Evolutionary conservation across 2,797 vertebrate genomes (phyloP).

Genomic region (Liparis tanakae): DNA sequence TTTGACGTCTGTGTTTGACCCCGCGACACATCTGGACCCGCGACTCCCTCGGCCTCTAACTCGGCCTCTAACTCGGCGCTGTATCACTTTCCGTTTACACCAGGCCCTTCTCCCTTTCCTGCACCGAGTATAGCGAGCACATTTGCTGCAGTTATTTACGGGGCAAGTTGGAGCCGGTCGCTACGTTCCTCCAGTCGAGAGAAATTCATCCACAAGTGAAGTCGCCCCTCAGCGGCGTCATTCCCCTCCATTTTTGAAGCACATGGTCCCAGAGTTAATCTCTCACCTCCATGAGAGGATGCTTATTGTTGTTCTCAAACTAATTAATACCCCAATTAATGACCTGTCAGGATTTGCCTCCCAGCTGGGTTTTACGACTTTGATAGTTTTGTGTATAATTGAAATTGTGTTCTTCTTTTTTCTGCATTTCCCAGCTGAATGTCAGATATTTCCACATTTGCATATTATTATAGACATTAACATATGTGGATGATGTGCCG

Average conservation of each 20-base stretch:
- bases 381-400: conserved; percentile 35
- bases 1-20: conserved; percentile 52
- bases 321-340: conserved; percentile 75
- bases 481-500: conserved; percentile 14
- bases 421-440: conserved; percentile 23
- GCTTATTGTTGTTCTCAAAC: conserved; percentile 72
- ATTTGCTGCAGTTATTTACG: conserved; percentile 77
- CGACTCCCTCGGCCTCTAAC: conserved; percentile 26
- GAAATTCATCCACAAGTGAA: conserved; percentile 31
- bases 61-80: conserved; percentile 35
- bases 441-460: conserved; percentile 23
- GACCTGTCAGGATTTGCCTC: conserved; percentile 68
- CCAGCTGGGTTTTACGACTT: conserved; percentile 49
- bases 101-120: conserved; percentile 58
- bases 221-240: conserved; percentile 45
- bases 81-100: conserved; percentile 55
- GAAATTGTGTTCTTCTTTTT: neutral
- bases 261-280: conserved; percentile 54
- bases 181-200: conserved; percentile 49
- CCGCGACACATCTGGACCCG: neutral
- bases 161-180: conserved; percentile 45
- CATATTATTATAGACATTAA: conserved; percentile 27
- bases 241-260: conserved; percentile 57
- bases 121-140: conserved; percentile 54
- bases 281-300: conserved; percentile 65